phyloP scores from a whole-genome alignment of 1,140 invertebrate species.

The Drosophila equinoxialis region DNA sequence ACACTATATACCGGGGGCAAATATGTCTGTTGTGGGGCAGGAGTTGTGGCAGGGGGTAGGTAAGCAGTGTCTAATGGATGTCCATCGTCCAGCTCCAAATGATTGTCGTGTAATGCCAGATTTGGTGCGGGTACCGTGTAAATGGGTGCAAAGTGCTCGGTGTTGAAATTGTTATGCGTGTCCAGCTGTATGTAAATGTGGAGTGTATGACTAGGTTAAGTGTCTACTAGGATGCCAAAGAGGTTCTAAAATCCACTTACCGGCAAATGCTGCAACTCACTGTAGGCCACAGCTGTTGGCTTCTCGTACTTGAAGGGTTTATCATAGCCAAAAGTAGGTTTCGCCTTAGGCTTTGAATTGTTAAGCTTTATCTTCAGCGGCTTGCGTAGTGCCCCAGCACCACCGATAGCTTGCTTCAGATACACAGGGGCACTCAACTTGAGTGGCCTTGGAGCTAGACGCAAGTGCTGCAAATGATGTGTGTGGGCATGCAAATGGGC shows the following conservation, averaged over 20 bases:
- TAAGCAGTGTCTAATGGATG: constrained; percentile 58
- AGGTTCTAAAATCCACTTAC: constrained; percentile 38
- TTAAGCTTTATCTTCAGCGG: constrained; percentile 73
- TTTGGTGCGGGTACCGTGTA: constrained; percentile 93
- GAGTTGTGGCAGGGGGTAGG: constrained; percentile 42
- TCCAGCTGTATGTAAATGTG: constrained; percentile 61
- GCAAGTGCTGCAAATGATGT: constrained; percentile 39
- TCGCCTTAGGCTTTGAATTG: constrained; percentile 62
- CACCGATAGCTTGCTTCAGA: constrained; percentile 43
- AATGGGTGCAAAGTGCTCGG: constrained; percentile 86
- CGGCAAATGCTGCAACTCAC: constrained; percentile 70
- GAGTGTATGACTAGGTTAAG: constrained; percentile 30
- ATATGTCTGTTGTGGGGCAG: constrained; percentile 42
- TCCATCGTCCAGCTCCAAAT: constrained; percentile 61
- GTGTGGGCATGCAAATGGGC: constrained; percentile 46
- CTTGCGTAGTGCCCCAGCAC: constrained; percentile 46
- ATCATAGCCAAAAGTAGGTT: constrained; percentile 71
- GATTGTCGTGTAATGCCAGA: constrained; percentile 68
- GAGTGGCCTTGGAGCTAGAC: constrained; percentile 51
- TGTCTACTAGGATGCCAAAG: constrained; percentile 1
- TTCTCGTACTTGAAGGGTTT: constrained; percentile 78
- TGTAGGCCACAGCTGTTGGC: constrained; percentile 58
- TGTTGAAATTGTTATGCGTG: constrained; percentile 69
- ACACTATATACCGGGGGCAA: constrained; percentile 83
- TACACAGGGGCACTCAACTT: constrained; percentile 66